Base-by-base conservation (phyloP, 2,888 invertebrate species). In the Galerucella pusilla region DNA sequence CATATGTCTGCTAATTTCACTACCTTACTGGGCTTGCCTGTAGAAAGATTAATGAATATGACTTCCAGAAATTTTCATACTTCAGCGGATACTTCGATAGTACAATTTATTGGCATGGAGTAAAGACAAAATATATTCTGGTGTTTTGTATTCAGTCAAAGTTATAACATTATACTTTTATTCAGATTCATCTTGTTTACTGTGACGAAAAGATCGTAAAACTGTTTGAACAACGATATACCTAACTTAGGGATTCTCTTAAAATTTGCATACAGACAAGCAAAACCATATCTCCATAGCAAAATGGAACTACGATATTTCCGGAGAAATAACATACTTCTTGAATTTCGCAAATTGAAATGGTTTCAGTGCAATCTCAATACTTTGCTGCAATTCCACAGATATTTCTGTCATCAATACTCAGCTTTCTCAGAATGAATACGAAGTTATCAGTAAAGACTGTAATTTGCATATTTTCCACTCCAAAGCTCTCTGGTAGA, bases 381-480 rank as follows among this genome's bases (percentile, higher is more conserved):
- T 72, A 72, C 60, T 72, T 72, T 72, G 60, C 60, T 66, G 66
- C 72, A 72, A 67, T 67, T 72, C 66, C 60, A 20, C n/a, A 54
- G 66, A 72, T 72, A 72, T 67, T 72, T 60, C 67, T 67, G 49
- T 67, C 72, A 72, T 72, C 72, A 67, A 72, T 72, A 72, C 72
- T 25, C 46, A 60, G 72, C 67, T 72, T 72, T 72, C 59, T 72
- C 61, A 25, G 72, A 60, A 72, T 67, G 60, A 67, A 72, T 60
- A 66, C 75, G 45, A 20, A 59, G 71, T 76, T 52, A 71, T 76
- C 76, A 76, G 71, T 73, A 73, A 71, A 73, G 73, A 67, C 70
- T 73, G 57, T 69, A 70, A 76, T 76, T 76, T 77, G 71, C 73
- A 77, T 75, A 77, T 77, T 71, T 75, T 75, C 69, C 77, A 73